These are phyloP conservation scores for Automeris io DNA, from an alignment of 2,888 invertebrate genomes.

Conservation along the genomic window DNA sequence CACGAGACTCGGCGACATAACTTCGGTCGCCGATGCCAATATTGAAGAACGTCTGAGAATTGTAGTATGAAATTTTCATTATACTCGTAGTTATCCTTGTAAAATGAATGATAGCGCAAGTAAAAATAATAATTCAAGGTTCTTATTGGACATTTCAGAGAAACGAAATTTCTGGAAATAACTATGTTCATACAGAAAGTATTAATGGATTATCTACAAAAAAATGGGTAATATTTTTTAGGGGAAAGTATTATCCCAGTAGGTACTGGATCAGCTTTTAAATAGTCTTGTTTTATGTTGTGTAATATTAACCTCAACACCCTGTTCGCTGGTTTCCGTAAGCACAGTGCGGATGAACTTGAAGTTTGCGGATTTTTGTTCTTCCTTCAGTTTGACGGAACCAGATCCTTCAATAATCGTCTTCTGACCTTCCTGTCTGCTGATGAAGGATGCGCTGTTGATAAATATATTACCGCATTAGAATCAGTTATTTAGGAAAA, in stretches of 20 bases:
- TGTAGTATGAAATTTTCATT: no score
- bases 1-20: conserved; percentile 82
- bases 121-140: no score
- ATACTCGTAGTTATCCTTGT: no score
- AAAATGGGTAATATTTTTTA: no score
- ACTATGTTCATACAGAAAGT: no score
- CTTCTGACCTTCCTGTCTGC: conserved; percentile 83
- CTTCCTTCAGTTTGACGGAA: conserved; percentile 81
- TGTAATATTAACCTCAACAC: conserved; percentile 67
- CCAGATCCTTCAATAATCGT: conserved; percentile 86
- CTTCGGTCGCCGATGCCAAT: conserved; percentile 82
- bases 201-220: no score
- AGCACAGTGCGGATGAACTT: conserved; percentile 82
- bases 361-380: conserved; percentile 83
- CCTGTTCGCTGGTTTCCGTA: conserved; percentile 81
- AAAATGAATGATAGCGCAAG: no score
- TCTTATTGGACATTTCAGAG: no score
- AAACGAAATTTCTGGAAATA: no score
- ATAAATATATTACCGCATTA: neutral
- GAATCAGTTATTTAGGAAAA: neutral
- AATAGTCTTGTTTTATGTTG: no score
- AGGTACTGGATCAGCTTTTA: no score
- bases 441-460: conserved; percentile 80
- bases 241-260: no score
- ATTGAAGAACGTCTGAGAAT: conserved; percentile 78